Evolutionary conservation across 1,140 invertebrate species (phyloP).

Genomic region (Diorhabda elongata): DNA sequence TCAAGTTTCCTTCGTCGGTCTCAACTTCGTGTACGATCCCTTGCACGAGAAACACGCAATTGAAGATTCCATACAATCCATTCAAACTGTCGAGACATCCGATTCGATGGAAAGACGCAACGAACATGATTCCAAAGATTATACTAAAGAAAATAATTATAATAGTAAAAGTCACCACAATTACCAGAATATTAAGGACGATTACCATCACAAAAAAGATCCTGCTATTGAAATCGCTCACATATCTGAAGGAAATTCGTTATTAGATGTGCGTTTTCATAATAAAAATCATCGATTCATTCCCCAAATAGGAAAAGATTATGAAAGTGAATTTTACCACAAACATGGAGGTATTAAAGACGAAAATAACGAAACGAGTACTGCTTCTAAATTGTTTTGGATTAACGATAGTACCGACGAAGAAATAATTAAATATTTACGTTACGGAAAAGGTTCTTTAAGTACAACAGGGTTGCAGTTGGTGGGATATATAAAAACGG

Average conservation of each 20-base stretch:
- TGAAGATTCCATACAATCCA: neutral
- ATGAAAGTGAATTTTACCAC: neutral
- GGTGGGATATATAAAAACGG: slow-evolving; percentile 46
- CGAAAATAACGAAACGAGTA: neutral
- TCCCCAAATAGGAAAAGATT: neutral
- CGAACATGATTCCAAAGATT: neutral
- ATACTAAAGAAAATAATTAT: neutral
- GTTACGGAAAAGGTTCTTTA: slow-evolving; percentile 47
- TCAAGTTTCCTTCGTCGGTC: slow-evolving; percentile 49
- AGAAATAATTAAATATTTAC: slow-evolving; percentile 40
- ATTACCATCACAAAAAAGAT: neutral
- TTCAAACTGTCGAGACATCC: neutral
- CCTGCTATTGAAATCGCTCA: neutral
- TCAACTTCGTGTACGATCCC: slow-evolving; percentile 29
- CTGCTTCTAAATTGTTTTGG: neutral
- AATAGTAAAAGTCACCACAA: neutral
- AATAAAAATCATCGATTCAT: neutral
- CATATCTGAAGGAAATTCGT: neutral
- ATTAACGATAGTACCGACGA: slow-evolving; percentile 18
- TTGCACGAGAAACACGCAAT: slow-evolving; percentile 1
- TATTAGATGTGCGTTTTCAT: neutral
- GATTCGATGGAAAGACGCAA: neutral
- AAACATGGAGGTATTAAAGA: neutral
- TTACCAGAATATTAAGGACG: neutral
- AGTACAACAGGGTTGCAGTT: slow-evolving; percentile 45